Evolutionary conservation across 2,113 vertebrate species (phyloP), one percentile per base, ranked within the genome.

Genomic region (Seriola rivoliana): DNA sequence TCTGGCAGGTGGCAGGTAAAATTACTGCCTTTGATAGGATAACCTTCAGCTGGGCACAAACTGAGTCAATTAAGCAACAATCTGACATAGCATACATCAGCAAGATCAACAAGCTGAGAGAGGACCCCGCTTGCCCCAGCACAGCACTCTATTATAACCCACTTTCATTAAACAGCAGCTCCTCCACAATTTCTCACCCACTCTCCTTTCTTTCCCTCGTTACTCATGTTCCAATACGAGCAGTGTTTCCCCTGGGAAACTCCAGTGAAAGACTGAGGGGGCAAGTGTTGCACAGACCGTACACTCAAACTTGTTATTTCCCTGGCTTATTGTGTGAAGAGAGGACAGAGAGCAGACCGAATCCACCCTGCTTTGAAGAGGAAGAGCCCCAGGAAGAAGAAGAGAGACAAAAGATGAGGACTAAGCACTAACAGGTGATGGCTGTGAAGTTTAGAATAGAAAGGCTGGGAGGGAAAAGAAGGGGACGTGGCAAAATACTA

Each of bases 261-360:
- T 50, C 52, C 0, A 1, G 52, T 48, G 54, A 84, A 79, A 77
- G 48, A 81, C 55, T 40, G 62, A 74, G 68, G 52, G 67, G 75
- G 67, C 46, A 69, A 85, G 66, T 70, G 78, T 34, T 81, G 40
- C 80, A 73, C 74, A 71, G 62, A 46, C 54, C 19, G 32, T 73
- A 79, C 71, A 84, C 86, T 82, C 81, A 65, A 87, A 89, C 65
- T 83, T 88, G 80, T 90, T 90, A 88, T 92, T 85, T 88, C 59
- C 77, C 29, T 0, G 5, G 68, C 57, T 82, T 71, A 82, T 71
- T 81, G 75, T 73, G 5, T 3, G 0, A 68, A 66, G 63, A 60
- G 79, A 79, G 62, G 63, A 68, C 46, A 46, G 85, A 50, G 50
- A 74, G 25, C 74, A 68, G 62, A 58, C 12, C 7, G 4, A 67